Conservation (phyloP, 2,888 invertebrate species). For the Diarsia dahlii region DNA sequence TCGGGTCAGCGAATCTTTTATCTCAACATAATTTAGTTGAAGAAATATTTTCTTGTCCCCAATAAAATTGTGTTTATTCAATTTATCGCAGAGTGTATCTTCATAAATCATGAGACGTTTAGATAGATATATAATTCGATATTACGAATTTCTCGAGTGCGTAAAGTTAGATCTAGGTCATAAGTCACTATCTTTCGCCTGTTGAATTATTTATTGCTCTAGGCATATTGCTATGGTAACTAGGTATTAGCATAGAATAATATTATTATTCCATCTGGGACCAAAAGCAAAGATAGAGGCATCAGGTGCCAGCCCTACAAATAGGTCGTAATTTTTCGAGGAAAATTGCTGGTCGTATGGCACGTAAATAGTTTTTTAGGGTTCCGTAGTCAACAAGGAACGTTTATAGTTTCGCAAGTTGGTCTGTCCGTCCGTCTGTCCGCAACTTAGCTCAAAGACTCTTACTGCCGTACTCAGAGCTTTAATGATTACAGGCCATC, state of each 20-base stretch:
- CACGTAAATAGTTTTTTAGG: neutral
- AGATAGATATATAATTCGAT: constrained; percentile 41
- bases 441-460: no score
- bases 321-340: constrained; percentile 1
- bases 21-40: constrained; percentile 70
- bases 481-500: no score
- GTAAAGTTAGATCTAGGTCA: constrained; percentile 43
- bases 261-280: constrained; percentile 31
- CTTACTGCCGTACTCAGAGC: no score
- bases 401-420: no score
- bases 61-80: constrained; percentile 67
- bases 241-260: neutral
- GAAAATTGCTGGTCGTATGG: constrained; percentile 18
- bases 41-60: constrained; percentile 63
- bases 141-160: constrained; percentile 48
- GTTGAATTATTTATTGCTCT: constrained; percentile 60
- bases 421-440: no score
- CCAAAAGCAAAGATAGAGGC: neutral
- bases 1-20: constrained; percentile 71
- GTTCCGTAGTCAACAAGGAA: no score
- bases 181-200: constrained; percentile 29
- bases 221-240: neutral
- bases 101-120: constrained; percentile 34
- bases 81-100: constrained; percentile 50
- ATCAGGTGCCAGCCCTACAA: constrained; percentile 22